Base-by-base conservation (phyloP, 2,113 vertebrate species). In the rat (Rattus norvegicus) region DNA sequence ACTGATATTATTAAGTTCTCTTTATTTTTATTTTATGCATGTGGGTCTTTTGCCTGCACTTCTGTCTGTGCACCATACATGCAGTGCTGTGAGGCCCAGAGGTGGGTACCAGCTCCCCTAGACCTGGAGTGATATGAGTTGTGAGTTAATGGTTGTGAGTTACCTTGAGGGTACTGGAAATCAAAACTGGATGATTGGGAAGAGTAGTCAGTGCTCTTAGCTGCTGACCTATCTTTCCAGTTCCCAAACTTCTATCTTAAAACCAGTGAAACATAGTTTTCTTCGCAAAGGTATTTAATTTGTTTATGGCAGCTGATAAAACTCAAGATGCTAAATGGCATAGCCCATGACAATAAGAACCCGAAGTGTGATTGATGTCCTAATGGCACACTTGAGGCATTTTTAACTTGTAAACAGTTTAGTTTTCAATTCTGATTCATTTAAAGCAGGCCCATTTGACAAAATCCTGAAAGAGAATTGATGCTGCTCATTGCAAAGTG, bases 341-440 rank as follows among this genome's bases (percentile, higher is more conserved):
- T 33, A 90, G 16, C 26, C 33, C 47, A 70, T 84, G 65, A 61
- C 63, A 80, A 17, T 63, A 90, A 92, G 93, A 87, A 36, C 69
- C 17, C 26, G 19, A 83, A 77, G 16, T 70, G n/a, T 92, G 89
- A 52, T 5, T 87, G 80, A 85, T 92, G 12, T 63, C 77, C 33
- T 84, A 90, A 94, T n/a, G 69, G 36, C 33, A 65, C 20, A 85
- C 20, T 70, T 92, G 52, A 90, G 92, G 54, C 90, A 88, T 47
- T 95, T 92, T 30, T 19, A 90, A 90, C 61, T 90, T 75, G 36
- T 83, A 97, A 97, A 92, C 69, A 92, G 63, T 91, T 79, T 30
- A 79, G 36, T 65, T 92, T 86, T 59, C 33, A 91, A 52, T 30
- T 69, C 16, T 92, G 47, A 90, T 94, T 93, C 75, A 91, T 47